Percentiles rank a stretch among this genome's conserved stretches.
Evolutionary conservation across 2,888 invertebrate genomes (phyloP).

Genomic region (Drosophila nr. fundita): DNA sequence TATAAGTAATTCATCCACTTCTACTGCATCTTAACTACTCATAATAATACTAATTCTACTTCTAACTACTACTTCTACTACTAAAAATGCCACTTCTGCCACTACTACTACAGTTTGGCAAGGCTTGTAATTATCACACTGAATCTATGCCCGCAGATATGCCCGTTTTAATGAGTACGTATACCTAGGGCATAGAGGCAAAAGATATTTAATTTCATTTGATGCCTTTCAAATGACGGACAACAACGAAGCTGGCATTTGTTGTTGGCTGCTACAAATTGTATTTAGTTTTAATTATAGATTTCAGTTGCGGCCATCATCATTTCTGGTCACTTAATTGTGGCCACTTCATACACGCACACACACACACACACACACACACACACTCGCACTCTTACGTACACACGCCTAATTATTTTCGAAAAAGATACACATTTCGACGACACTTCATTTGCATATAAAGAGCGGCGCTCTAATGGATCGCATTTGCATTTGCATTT

Average conservation of each 20-base stretch:
- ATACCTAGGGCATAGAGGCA: background rate
- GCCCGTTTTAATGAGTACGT: background rate
- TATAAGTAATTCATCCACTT: background rate
- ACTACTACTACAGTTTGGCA: background rate
- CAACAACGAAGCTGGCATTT: slow-evolving; percentile 7
- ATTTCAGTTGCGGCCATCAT: slow-evolving; percentile 43
- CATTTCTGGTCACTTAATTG: slow-evolving; percentile 55
- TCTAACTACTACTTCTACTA: background rate
- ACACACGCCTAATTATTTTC: slow-evolving; percentile 46
- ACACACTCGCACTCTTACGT: background rate
- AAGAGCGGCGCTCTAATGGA: slow-evolving; percentile 49
- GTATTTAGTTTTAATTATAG: slow-evolving; percentile 60
- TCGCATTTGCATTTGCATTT: slow-evolving; percentile 35
- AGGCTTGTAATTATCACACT: background rate
- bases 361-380: background rate
- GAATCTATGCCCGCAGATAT: background rate
- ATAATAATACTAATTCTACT: background rate
- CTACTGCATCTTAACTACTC: background rate
- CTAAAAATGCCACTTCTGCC: background rate
- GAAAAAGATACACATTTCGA: slow-evolving; percentile 49
- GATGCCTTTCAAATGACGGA: slow-evolving; percentile 23
- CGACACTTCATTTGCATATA: slow-evolving; percentile 58
- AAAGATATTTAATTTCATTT: slow-evolving; percentile 38
- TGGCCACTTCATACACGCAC: slow-evolving; percentile 39
- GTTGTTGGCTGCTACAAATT: slow-evolving; percentile 26